phyloP scores from a whole-genome alignment of 2,888 invertebrate genomes.

The Andricus curvator region DNA sequence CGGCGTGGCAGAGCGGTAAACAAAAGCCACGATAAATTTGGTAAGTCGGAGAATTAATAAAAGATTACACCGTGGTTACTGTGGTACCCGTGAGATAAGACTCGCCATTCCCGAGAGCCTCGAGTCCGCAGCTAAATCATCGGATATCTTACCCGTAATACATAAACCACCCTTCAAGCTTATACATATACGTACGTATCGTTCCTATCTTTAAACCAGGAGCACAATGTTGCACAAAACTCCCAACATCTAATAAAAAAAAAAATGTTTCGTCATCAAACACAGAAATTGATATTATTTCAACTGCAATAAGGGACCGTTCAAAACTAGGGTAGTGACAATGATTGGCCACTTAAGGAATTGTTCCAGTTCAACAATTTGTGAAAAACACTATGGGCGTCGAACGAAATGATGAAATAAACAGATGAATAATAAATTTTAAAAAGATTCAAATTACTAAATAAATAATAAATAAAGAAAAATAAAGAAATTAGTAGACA shows the following conservation, averaged over 20 bases:
- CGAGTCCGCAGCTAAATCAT: constrained; percentile 77
- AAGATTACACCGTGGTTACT: constrained; percentile 74
- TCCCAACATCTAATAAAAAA: background rate
- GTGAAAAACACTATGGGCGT: too few species aligned
- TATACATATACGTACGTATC: constrained; percentile 68
- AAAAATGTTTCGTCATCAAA: background rate
- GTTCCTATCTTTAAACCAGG: constrained; percentile 22
- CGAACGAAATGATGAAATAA: too few species aligned
- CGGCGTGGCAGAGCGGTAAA: constrained; percentile 68
- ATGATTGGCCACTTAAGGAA: too few species aligned
- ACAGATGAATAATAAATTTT: too few species aligned
- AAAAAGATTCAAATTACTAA: too few species aligned
- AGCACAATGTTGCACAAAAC: background rate
- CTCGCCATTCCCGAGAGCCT: constrained; percentile 62
- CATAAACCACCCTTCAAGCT: constrained; percentile 78
- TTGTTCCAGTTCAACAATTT: too few species aligned
- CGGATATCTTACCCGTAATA: constrained; percentile 78
- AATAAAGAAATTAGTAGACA: too few species aligned
- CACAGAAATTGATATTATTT: background rate
- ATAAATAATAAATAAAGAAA: too few species aligned
- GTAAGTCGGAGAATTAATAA: constrained; percentile 78
- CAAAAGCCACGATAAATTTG: constrained; percentile 78
- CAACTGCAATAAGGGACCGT: too few species aligned
- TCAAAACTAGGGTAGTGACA: too few species aligned
- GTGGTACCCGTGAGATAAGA: constrained; percentile 58